Conservation (phyloP, 2,888 invertebrate genomes). For the Liopterus haemorrhoidalis region DNA sequence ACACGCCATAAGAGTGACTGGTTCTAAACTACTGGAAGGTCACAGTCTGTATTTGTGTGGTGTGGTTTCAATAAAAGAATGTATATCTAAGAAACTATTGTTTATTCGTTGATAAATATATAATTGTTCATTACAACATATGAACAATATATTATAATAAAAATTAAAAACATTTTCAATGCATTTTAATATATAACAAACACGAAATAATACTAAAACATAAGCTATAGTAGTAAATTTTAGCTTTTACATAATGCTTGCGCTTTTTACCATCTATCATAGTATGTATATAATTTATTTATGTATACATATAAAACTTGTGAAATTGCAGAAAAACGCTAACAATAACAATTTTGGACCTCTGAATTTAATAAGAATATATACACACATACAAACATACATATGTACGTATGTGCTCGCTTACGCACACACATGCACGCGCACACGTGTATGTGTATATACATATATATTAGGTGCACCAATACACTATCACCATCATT, state of each 20-base stretch:
- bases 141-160: background rate
- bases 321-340: slow-evolving; percentile 48
- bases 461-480: slow-evolving; percentile 44
- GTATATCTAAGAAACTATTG: slow-evolving; percentile 44
- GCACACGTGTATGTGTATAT: too few species aligned
- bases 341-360: slow-evolving; percentile 48
- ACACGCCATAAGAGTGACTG: too few species aligned
- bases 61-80: slow-evolving; percentile 7
- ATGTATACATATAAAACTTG: slow-evolving; percentile 47
- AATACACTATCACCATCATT: slow-evolving; percentile 45
- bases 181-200: slow-evolving; percentile 1
- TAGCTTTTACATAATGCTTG: background rate
- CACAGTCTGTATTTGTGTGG: too few species aligned
- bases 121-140: background rate
- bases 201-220: background rate
- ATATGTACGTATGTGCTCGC: too few species aligned
- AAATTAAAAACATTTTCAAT: background rate
- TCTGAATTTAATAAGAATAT: slow-evolving; percentile 42
- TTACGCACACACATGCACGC: too few species aligned
- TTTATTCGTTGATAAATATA: slow-evolving; percentile 45
- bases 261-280: background rate
- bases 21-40: too few species aligned
- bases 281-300: slow-evolving; percentile 31
- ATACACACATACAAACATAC: slow-evolving; percentile 22
- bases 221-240: background rate